Conservation (phyloP, 2,113 vertebrate species). For the Panthera uncia region DNA sequence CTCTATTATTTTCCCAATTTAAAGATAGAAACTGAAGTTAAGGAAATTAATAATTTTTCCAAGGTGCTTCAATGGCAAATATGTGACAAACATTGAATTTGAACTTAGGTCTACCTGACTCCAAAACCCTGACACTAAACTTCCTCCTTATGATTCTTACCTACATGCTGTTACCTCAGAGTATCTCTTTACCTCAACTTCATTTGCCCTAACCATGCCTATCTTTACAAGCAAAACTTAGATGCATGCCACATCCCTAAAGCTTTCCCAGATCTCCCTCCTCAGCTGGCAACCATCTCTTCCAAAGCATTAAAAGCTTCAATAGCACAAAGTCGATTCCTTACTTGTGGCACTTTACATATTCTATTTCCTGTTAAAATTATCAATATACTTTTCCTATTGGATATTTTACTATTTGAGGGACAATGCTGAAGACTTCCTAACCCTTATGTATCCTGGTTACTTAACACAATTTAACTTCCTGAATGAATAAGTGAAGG, state of each 20-base stretch:
- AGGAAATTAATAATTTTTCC: not conserved
- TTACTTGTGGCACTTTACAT: not conserved
- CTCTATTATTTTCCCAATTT: not conserved
- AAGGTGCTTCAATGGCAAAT: not conserved
- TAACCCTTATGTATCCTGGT: not conserved
- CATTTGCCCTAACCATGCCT: not conserved
- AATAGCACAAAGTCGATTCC: not conserved
- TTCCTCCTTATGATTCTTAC: not conserved
- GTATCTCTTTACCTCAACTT: not conserved
- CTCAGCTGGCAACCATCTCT: not conserved
- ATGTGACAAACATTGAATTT: not conserved
- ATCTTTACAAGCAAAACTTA: slow-evolving; percentile 19
- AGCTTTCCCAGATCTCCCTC: not conserved
- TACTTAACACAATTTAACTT: not conserved
- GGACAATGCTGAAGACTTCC: not conserved
- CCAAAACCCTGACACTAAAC: not conserved
- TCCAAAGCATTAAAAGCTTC: slow-evolving; percentile 20
- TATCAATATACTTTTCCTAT: not conserved
- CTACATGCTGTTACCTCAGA: not conserved
- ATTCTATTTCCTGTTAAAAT: not conserved
- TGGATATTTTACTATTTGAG: not conserved
- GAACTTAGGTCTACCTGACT: slow-evolving; percentile 10
- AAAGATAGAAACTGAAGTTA: not conserved
- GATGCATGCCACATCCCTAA: not conserved
- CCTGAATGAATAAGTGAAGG: not conserved